Evolutionary conservation across 1,140 invertebrate genomes (phyloP).

Genomic region (Drosophila sp.): DNA sequence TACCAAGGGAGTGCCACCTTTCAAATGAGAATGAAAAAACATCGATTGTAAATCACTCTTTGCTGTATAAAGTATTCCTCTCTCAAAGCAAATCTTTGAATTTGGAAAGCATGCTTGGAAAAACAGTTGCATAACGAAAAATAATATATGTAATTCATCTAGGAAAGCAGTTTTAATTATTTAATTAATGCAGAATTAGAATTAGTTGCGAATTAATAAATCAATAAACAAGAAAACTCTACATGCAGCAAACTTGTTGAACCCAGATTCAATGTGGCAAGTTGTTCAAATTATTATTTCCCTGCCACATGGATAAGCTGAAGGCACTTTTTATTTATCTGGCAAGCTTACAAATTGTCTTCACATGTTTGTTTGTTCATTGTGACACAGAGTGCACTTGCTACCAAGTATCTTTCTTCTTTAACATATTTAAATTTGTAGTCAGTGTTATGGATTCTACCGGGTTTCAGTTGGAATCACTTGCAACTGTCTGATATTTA

Average conservation of each 20-base stretch:
- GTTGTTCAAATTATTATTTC: slow-evolving; percentile 17
- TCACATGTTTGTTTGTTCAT: slow-evolving; percentile 45
- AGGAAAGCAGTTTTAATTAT: slow-evolving; percentile 37
- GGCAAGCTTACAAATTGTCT: slow-evolving; percentile 66
- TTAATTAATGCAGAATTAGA: slow-evolving; percentile 15
- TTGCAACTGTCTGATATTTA: slow-evolving; percentile 39
- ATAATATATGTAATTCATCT: slow-evolving; percentile 20
- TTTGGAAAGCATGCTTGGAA: slow-evolving; percentile 59
- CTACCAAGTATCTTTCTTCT: slow-evolving; percentile 13
- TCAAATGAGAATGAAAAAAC: slow-evolving; percentile 47
- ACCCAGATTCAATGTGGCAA: slow-evolving; percentile 54
- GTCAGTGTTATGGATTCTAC: slow-evolving; percentile 32
- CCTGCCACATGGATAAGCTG: slow-evolving; percentile 56
- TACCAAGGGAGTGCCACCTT: slow-evolving; percentile 85
- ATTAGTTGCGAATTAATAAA: slow-evolving; percentile 46
- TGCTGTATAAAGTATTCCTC: background rate
- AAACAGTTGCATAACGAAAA: slow-evolving; percentile 47
- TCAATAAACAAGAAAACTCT: slow-evolving; percentile 23
- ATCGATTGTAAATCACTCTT: slow-evolving; percentile 25
- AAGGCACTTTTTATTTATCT: slow-evolving; percentile 26
- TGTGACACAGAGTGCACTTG: slow-evolving; percentile 64
- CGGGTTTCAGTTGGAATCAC: slow-evolving; percentile 30
- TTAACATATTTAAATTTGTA: slow-evolving; percentile 16
- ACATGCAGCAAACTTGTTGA: slow-evolving; percentile 55
- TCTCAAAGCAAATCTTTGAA: slow-evolving; percentile 10